These are phyloP conservation scores for Lycophotia porphyrea DNA, from an alignment of 2,888 invertebrate species.

Conservation along the genomic window DNA sequence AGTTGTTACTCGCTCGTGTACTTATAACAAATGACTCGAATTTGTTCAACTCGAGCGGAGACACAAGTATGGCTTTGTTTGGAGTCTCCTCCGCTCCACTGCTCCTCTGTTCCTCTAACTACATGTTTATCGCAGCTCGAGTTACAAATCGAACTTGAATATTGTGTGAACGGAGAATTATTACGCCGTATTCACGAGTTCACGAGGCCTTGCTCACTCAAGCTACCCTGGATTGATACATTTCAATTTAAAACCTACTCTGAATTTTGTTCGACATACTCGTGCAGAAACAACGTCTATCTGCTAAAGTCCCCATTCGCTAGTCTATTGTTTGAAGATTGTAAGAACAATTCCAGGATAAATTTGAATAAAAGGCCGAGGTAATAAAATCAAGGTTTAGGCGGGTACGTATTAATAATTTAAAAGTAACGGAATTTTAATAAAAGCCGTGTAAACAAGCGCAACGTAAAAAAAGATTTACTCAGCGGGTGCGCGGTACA, in stretches of 20 bases:
- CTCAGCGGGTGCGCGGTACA: conserved; percentile 29
- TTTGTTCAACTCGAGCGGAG: conserved; percentile 80
- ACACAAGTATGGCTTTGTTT: conserved; percentile 73
- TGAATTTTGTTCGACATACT: conserved; percentile 51
- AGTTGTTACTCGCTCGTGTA: conserved; percentile 73
- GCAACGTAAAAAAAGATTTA: conserved; percentile 26
- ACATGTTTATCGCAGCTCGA: conserved; percentile 77
- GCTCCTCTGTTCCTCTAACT: conserved; percentile 67
- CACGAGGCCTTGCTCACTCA: conserved; percentile 65
- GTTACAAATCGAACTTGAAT: conserved; percentile 77
- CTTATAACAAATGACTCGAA: conserved; percentile 81
- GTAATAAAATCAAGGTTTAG: conserved; percentile 12
- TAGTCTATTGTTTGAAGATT: conserved; percentile 18
- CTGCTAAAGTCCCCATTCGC: conserved; percentile 9
- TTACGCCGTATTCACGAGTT: conserved; percentile 69
- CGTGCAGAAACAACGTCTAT: conserved; percentile 24
- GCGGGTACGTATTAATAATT: conserved; percentile 42
- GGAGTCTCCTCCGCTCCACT: conserved; percentile 64
- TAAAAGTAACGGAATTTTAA: conserved; percentile 41
- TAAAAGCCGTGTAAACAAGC: conserved; percentile 37
- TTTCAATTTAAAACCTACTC: conserved; percentile 62
- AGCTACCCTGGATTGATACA: conserved; percentile 65
- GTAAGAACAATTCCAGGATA: conserved; percentile 4
- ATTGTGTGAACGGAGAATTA: conserved; percentile 73
- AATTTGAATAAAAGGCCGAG: conserved; percentile 5